A percentile compares a stretch with the other conserved stretches of the same genome.
Evolutionary conservation across 2,113 vertebrate genomes (phyloP).

Genomic region (Cyanocitta stelleri): DNA sequence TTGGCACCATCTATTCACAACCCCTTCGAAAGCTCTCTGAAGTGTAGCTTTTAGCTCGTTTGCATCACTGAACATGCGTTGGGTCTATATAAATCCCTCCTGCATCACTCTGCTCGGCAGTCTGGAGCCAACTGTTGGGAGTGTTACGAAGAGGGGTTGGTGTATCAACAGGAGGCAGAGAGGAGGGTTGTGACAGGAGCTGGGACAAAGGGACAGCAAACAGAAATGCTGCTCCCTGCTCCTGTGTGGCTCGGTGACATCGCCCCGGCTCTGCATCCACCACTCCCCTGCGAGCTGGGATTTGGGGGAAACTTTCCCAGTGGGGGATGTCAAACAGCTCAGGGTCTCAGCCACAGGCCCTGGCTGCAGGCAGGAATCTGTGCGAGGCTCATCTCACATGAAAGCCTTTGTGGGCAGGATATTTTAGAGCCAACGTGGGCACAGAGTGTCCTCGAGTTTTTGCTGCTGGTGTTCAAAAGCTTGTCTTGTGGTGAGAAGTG

Average conservation of each 20-base stretch:
- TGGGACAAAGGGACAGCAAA: not conserved
- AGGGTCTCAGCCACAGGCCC: not conserved
- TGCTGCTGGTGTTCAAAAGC: not conserved
- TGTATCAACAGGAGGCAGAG: not conserved
- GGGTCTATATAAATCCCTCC: conserved; percentile 42
- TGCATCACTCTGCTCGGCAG: not conserved
- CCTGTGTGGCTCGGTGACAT: fast-evolving
- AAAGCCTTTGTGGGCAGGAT: not conserved
- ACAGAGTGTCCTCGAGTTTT: not conserved
- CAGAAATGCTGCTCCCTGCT: fast-evolving
- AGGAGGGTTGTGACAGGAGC: not conserved
- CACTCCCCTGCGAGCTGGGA: not conserved
- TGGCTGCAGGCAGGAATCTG: fast-evolving
- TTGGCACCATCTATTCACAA: not conserved
- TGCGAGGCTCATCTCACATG: not conserved
- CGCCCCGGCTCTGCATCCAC: not conserved
- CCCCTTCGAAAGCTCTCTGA: not conserved
- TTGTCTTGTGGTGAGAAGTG: not conserved
- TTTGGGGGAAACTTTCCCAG: not conserved
- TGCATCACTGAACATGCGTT: conserved; percentile 6
- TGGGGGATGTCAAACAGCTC: not conserved
- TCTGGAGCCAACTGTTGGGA: conserved; percentile 6
- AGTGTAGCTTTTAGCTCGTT: conserved; percentile 15
- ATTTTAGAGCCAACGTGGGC: conserved; percentile 3
- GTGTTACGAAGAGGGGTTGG: not conserved